Evolutionary conservation across 2,797 vertebrate species (phyloP).

Genomic region (Petrocephalus schoutedeni): DNA sequence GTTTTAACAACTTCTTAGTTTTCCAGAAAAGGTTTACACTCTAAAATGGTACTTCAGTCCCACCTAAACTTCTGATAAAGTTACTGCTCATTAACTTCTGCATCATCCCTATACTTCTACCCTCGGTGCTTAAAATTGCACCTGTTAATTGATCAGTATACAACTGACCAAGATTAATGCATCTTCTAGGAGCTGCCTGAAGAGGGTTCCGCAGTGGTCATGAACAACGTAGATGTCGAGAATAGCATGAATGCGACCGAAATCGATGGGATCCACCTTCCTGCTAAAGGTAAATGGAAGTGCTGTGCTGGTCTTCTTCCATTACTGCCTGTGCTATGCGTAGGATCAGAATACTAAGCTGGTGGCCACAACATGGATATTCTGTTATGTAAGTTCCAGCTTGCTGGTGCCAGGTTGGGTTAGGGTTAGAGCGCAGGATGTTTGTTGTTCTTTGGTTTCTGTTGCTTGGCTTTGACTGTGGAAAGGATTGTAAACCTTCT

Average conservation of each 20-base stretch:
- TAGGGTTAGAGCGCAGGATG: neutral
- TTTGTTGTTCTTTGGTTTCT: neutral
- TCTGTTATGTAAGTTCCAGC: neutral
- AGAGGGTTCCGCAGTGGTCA: constrained; percentile 54
- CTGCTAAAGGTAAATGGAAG: constrained; percentile 67
- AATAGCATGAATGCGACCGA: constrained; percentile 59
- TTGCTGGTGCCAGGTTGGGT: neutral
- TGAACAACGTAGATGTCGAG: constrained; percentile 64
- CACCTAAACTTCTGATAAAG: neutral
- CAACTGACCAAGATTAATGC: neutral
- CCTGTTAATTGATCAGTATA: neutral
- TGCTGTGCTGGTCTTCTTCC: neutral
- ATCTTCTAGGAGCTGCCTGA: constrained; percentile 70
- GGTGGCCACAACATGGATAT: neutral
- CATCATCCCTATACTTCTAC: neutral
- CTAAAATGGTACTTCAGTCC: neutral
- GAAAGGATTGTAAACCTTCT: neutral
- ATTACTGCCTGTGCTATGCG: neutral
- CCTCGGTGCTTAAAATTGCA: neutral
- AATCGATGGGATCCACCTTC: constrained; percentile 61
- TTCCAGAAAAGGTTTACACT: neutral
- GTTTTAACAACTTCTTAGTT: neutral
- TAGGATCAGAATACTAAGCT: neutral
- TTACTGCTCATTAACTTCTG: neutral
- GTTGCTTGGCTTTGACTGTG: neutral